Conservation (phyloP, 2,888 invertebrate species). For the Lasius fuliginosus region DNA sequence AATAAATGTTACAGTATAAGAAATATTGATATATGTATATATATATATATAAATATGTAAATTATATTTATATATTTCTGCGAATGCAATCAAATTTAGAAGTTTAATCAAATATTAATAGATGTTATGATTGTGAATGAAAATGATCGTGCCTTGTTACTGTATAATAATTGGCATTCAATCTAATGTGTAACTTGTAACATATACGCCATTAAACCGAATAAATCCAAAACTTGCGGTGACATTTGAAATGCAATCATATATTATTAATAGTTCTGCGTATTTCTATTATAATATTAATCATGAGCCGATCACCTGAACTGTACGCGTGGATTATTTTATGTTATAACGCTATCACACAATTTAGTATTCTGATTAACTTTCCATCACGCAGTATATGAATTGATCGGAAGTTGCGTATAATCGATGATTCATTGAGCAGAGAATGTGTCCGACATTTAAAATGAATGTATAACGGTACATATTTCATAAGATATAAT, state of each 20-base stretch:
- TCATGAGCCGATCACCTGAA: neutral
- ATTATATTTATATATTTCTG: neutral
- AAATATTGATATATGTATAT: too few species aligned
- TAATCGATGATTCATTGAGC: slow-evolving; percentile 18
- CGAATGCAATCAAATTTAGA: neutral
- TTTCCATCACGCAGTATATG: neutral
- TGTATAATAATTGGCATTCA: neutral
- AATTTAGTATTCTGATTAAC: slow-evolving; percentile 17
- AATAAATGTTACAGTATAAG: neutral
- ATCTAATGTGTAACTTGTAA: neutral
- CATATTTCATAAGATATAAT: neutral
- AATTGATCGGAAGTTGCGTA: slow-evolving; percentile 1
- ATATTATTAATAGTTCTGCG: neutral
- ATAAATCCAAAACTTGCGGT: neutral
- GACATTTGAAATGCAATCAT: neutral
- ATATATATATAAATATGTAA: neutral
- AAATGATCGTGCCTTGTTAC: neutral
- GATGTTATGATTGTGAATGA: neutral
- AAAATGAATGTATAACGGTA: slow-evolving; percentile 1
- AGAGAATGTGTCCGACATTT: slow-evolving; percentile 16
- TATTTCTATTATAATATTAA: slow-evolving; percentile 28
- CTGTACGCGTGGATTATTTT: slow-evolving; percentile 11
- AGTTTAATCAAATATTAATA: neutral
- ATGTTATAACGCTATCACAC: neutral
- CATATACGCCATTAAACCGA: neutral